Base-by-base conservation (phyloP, 2,797 vertebrate genomes). In the Gila robusta region DNA sequence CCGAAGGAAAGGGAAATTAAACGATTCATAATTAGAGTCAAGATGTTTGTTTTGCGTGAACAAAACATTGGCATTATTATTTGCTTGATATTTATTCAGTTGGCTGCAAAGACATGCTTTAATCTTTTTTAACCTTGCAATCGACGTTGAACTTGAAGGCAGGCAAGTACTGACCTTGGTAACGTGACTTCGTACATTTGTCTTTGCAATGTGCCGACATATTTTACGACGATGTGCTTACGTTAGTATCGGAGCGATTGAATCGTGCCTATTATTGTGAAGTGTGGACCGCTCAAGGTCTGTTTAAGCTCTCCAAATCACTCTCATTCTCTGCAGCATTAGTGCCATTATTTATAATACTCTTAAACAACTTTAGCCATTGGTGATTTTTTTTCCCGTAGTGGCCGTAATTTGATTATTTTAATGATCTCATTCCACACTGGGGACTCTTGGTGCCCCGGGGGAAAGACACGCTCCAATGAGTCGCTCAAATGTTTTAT, bases 361-460 rank as follows among this genome's bases (percentile, higher is more conserved):
- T 92, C 93, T 95, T 93, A 91, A 94, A 94, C 91, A 93, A 85
- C 84, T 94, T 93, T 94, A 93, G 93, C 93, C 95, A 92, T 90
- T 92, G 93, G 92, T 94, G 92, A 92, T 91, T 95, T 83, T 82
- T 82, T 73, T 83, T 6, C 81, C 83, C 32, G n/a, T 81, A 72
- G 66, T 82, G 87, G 62, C 87, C 91, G 93, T 96, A 95, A 96
- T 95, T 94, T 95, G 94, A 96, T 96, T 96, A 96, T 96, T 96
- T 96, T 96, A 96, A 96, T 95, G 95, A 95, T 95, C 94, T 94
- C 92, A 92, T 94, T 94, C 88, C 91, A 91, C 91, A 92, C 93
- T 93, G 86, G 84, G 89, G 92, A 92, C 92, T 90, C 92, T 93
- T 79, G 91, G 91, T 89, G 88, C 89, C 93, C 90, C 12, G 69